Base-by-base conservation (phyloP, 2,113 vertebrate genomes). In the Pao palembangensis region DNA sequence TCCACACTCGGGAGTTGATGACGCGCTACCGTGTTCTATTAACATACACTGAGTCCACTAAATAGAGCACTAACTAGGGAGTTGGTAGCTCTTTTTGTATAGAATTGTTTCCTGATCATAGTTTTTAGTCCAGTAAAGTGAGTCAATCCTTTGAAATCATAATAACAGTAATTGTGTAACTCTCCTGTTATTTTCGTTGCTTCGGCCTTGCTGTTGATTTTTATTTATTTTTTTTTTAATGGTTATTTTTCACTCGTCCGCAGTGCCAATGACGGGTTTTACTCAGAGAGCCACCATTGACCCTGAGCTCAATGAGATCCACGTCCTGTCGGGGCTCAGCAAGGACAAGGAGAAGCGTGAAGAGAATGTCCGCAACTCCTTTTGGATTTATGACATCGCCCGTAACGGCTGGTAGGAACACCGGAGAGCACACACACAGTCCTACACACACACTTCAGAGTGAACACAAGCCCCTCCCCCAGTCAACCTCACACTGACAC, bases 311-410 rank as follows among this genome's bases (percentile, higher is more conserved):
- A 98, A 98, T 12, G 97, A 99, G 91, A 97, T 99, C 86, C 96
- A 99, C 10, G 97, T 99, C 46, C 89, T 99, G 67, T 99, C 97
- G 0, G 97, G 97, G 62, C 95, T 99, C 63, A 99, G 97, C 85
- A 99, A 99, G 85, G 97, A 99, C 87, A 99, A 99, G 71, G 97
- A 99, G 83, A 99, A 99, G 34, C 88, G 96, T 0, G 96, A 99
- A 81, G 96, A 99, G 84, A 99, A 99, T 2, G 97, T 99, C 34
- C 93, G 96, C 72, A 99, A 99, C 92, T 99, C 97, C 44, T 99
- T 99, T 90, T 99, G 97, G 97, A 98, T 99, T 86, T 99, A 99
- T 43, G 96, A 99, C 91, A 99, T 99, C 23, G 94, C 95, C 55
- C 93, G 96, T 56, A 99, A 99, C 87, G 98, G 93, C 87, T 99